These are phyloP conservation scores for Aptenodytes patagonicus DNA, from an alignment of 2,113 vertebrate species.

Conservation along the genomic window DNA sequence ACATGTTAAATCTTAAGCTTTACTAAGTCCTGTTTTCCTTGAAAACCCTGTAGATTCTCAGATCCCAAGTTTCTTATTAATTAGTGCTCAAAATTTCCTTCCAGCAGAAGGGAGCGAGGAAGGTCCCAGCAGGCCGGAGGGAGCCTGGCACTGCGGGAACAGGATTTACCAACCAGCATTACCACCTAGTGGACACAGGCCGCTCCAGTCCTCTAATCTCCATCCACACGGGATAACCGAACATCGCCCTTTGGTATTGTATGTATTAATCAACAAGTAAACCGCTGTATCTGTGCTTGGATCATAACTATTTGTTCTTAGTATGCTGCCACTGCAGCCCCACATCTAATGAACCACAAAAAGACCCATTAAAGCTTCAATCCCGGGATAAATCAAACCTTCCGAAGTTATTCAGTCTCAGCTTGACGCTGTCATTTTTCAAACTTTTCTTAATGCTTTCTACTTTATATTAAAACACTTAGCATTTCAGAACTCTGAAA, in stretches of 20 bases:
- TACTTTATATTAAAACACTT: neutral
- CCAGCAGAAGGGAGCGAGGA: neutral
- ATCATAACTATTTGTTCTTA: neutral
- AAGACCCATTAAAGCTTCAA: neutral
- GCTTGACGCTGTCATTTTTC: neutral
- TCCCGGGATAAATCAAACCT: neutral
- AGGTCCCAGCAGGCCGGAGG: neutral
- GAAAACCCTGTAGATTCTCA: neutral
- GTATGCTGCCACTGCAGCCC: neutral
- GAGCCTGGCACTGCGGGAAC: neutral
- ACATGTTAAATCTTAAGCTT: neutral
- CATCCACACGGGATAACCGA: rapidly evolving
- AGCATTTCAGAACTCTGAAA: neutral
- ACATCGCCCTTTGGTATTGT: neutral
- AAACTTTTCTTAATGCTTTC: neutral
- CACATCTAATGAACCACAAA: neutral
- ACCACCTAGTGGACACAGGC: neutral
- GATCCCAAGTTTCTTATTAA: neutral
- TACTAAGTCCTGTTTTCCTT: neutral
- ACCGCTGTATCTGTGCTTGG: neutral
- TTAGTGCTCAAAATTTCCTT: too few species aligned
- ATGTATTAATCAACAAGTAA: rapidly evolving
- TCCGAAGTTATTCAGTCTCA: neutral
- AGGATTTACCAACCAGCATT: neutral
- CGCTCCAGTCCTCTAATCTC: neutral